Percentiles rank a stretch among this genome's conserved stretches.
phyloP scores from a whole-genome alignment of 1,140 invertebrate species.

The Drosophila sproati region DNA sequence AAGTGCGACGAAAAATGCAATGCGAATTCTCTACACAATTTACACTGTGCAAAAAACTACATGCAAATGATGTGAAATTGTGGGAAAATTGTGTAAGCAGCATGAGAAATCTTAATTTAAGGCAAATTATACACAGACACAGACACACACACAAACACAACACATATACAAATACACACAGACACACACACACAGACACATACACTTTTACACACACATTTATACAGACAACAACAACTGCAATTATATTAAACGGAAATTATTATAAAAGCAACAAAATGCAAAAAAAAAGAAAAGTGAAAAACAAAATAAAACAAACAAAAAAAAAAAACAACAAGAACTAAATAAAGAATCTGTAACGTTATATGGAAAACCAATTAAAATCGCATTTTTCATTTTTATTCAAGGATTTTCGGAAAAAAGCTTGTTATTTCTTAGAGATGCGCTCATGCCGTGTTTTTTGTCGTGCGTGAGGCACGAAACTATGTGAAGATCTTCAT shows the following conservation, averaged over 20 bases:
- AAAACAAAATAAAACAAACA: conserved; percentile 49
- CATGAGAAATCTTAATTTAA: conserved; percentile 68
- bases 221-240: conserved; percentile 63
- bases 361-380: conserved; percentile 79
- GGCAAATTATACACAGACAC: conserved; percentile 52
- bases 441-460: not conserved
- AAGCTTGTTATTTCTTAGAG: too few relatives aligned
- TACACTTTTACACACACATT: conserved; percentile 30
- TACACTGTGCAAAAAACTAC: conserved; percentile 17
- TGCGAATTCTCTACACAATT: conserved; percentile 30
- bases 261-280: conserved; percentile 75
- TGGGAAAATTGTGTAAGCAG: conserved; percentile 51
- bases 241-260: conserved; percentile 82
- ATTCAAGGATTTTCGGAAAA: not conserved
- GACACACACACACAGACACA: conserved; percentile 34
- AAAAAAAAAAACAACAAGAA: conserved; percentile 55
- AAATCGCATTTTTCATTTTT: conserved; percentile 22
- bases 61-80: conserved; percentile 29
- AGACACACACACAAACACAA: conserved; percentile 12
- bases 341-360: conserved; percentile 84
- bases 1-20: conserved; percentile 33
- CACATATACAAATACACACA: conserved; percentile 28
- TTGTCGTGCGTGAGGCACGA: not conserved
- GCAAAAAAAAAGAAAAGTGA: conserved; percentile 64
- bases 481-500: too few relatives aligned